phyloP scores from a whole-genome alignment of 2,113 vertebrate species.

The Platichthys stellatus region DNA sequence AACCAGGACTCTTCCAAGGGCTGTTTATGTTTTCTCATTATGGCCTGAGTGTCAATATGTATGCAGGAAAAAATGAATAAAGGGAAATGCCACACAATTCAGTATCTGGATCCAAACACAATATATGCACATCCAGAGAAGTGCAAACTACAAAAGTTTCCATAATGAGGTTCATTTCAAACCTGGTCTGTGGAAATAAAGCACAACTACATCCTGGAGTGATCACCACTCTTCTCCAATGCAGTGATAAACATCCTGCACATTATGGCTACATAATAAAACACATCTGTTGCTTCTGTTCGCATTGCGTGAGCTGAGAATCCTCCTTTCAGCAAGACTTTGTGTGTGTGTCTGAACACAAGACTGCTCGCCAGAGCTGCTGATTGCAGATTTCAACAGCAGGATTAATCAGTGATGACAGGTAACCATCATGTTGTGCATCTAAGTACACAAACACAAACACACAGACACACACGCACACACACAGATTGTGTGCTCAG shows the following conservation, averaged over 20 bases:
- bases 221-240: too few species aligned
- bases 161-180: too few species aligned
- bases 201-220: too few species aligned
- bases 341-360: background rate
- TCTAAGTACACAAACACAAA: background rate
- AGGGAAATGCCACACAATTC: too few species aligned
- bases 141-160: too few species aligned
- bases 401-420: constrained; percentile 66
- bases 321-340: background rate
- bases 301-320: background rate
- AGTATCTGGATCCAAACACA: too few species aligned
- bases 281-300: background rate
- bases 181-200: too few species aligned
- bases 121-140: too few species aligned
- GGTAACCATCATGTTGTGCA: constrained; percentile 20
- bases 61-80: too few species aligned
- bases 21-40: too few species aligned
- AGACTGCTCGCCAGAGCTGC: constrained; percentile 1
- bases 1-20: too few species aligned
- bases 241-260: background rate
- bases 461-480: background rate
- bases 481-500: background rate
- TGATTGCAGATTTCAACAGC: constrained; percentile 46
- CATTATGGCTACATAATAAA: background rate
- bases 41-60: too few species aligned